A percentile compares a stretch with the other conserved stretches of the same genome.
phyloP scores from a whole-genome alignment of 2,113 vertebrate genomes.

The Toxotes chatareus region DNA sequence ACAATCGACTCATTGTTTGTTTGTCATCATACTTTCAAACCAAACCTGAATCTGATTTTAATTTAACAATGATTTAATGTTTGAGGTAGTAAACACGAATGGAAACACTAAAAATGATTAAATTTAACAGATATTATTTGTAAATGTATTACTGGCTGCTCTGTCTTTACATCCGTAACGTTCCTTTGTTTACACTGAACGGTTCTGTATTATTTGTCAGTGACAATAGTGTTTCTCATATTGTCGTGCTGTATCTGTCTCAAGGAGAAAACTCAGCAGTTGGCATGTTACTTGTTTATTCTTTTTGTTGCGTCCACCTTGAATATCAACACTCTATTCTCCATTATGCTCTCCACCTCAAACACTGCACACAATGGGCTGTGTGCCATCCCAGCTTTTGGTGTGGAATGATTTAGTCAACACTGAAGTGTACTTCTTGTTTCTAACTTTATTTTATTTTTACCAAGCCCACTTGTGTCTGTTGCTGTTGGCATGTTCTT shows the following conservation, averaged over 20 bases:
- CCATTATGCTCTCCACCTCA: not conserved
- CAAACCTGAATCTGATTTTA: not conserved
- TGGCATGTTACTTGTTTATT: not conserved
- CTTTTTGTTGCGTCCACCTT: not conserved
- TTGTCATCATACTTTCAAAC: not conserved
- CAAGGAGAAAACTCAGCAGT: not conserved
- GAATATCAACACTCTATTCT: not conserved
- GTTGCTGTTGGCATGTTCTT: constrained; percentile 23
- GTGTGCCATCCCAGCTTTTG: constrained; percentile 41
- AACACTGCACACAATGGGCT: constrained; percentile 16
- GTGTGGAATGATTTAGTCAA: constrained; percentile 37
- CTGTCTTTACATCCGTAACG: not conserved
- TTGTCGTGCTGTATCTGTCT: not conserved
- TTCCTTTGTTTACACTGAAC: not conserved
- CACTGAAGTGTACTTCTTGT: constrained; percentile 7
- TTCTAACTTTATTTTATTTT: not conserved
- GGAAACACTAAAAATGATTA: too few species aligned
- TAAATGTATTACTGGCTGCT: too few species aligned
- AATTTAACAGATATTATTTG: too few species aligned
- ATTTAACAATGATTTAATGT: not conserved
- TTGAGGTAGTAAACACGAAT: not conserved
- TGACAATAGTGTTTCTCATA: not conserved
- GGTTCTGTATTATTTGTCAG: not conserved
- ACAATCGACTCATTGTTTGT: too few species aligned
- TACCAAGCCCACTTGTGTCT: constrained; percentile 31